These are phyloP conservation scores for Rutilus rutilus DNA, from an alignment of 2,113 vertebrate genomes.

Conservation along the genomic window DNA sequence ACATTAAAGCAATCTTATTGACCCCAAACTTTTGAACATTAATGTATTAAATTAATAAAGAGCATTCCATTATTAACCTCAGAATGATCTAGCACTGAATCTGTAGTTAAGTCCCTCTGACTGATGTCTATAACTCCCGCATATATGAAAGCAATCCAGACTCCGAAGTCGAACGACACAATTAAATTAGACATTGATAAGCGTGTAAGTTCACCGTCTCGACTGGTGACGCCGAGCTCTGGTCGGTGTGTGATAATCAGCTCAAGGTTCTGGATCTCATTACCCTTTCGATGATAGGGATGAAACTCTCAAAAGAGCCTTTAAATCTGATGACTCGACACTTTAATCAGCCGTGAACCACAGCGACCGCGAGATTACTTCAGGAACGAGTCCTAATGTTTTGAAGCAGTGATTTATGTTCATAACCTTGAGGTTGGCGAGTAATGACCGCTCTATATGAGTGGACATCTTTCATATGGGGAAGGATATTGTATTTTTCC, in stretches of 20 bases:
- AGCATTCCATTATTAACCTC: neutral
- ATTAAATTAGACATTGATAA: constrained; percentile 40
- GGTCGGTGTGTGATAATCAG: constrained; percentile 41
- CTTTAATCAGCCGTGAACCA: constrained; percentile 46
- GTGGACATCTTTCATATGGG: constrained; percentile 50
- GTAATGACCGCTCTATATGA: constrained; percentile 35
- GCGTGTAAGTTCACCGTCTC: neutral
- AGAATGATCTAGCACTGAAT: neutral
- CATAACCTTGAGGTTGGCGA: constrained; percentile 53
- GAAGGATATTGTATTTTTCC: constrained; percentile 39
- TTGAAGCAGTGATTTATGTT: constrained; percentile 44
- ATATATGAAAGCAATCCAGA: neutral
- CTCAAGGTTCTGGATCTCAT: constrained; percentile 33
- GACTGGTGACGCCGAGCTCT: constrained; percentile 9
- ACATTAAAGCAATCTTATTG: neutral
- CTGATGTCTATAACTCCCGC: neutral
- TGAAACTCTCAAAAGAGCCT: constrained; percentile 44
- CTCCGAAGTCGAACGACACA: neutral
- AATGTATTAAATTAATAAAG: neutral
- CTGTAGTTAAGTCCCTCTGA: neutral
- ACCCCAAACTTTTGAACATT: neutral
- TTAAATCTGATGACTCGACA: constrained; percentile 50
- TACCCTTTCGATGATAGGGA: constrained; percentile 42
- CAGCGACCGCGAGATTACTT: constrained; percentile 46
- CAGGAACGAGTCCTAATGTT: constrained; percentile 54